Percentiles rank a stretch among this genome's conserved stretches.
Conservation (phyloP, 2,888 invertebrate genomes). For the Eupithecia insigniata region DNA sequence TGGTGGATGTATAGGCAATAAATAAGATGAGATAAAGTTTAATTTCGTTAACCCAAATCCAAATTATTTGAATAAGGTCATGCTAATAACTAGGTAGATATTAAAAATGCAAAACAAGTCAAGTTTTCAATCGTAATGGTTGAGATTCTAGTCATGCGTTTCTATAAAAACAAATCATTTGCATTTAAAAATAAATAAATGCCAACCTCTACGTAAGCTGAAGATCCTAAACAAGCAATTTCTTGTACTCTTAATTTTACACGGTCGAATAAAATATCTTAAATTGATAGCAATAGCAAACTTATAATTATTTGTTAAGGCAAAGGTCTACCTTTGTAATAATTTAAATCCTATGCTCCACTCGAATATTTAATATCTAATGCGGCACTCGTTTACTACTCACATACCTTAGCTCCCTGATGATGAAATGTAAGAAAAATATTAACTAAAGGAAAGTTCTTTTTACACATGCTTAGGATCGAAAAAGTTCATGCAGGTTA, state of each 20-base stretch:
- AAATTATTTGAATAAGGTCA: no score
- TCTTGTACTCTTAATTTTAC: not conserved
- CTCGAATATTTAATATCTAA: conserved; percentile 13
- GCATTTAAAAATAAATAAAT: not conserved
- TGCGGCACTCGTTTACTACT: not conserved
- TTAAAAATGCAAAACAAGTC: not conserved
- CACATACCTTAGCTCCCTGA: conserved; percentile 81
- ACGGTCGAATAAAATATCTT: not conserved
- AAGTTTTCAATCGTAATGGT: not conserved
- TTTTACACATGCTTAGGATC: conserved; percentile 24
- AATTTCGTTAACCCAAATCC: not conserved
- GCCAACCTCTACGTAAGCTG: not conserved
- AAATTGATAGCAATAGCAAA: not conserved
- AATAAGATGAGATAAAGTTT: not conserved
- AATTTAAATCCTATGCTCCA: not conserved
- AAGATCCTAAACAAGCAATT: not conserved
- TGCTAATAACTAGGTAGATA: not conserved
- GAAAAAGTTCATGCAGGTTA: conserved; percentile 10
- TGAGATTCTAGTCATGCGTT: not conserved
- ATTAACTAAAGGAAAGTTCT: conserved; percentile 20
- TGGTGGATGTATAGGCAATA: not conserved
- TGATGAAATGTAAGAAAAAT: conserved; percentile 64
- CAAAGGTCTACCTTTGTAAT: not conserved
- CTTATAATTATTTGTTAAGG: not conserved
- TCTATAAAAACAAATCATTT: not conserved